Base-by-base conservation (phyloP, 2,797 vertebrate genomes). In the Steatocranus sp. region DNA sequence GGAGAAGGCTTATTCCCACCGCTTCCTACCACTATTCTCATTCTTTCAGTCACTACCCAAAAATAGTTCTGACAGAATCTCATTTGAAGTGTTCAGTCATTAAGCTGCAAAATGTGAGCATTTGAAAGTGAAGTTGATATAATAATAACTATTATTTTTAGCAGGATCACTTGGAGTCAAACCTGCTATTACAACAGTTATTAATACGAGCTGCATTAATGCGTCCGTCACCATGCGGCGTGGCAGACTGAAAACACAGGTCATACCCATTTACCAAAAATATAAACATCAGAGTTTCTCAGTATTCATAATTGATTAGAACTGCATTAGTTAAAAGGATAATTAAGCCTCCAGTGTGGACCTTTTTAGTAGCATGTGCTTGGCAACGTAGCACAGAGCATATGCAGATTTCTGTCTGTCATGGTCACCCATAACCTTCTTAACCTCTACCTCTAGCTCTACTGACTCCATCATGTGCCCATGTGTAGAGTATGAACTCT, bases 221-320 rank as follows among this genome's bases (percentile, higher is more conserved):
- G 15, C 4, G 18, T 80, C 9, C 27, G 58, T 77, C 23, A 61
- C 14, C 17, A 46, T 78, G 25, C 7, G 73, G 30, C 8, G 14
- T 11, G 11, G 14, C 14, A 84, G 36, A 56, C 58, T 20, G 34
- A 84, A 79, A 86, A 79, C 74, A 83, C 27, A 11, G 46, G 17
- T 79, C 32, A 87, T 75, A 34, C 80, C 85, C 46, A 84, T 83
- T 88, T 78, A 73, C 18, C 43, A 75, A 82, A 88, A 83, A 88
- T 58, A 86, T 78, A 90, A 92, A 91, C 87, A 92, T 89, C 27
- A 82, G 87, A 79, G 75, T 79, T 89, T 83, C 81, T 49, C 84
- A 85, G 54, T 82, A 81, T 91, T 85, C 80, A 91, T 80, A 82
- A 90, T 87, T 91, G 86, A 94, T 94, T 92, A 92, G 88, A 85